A percentile compares a stretch with the other conserved stretches of the same genome.
Conservation (phyloP, 92 coral and sea anemone genomes). For the Epizoanthus scotinus region DNA sequence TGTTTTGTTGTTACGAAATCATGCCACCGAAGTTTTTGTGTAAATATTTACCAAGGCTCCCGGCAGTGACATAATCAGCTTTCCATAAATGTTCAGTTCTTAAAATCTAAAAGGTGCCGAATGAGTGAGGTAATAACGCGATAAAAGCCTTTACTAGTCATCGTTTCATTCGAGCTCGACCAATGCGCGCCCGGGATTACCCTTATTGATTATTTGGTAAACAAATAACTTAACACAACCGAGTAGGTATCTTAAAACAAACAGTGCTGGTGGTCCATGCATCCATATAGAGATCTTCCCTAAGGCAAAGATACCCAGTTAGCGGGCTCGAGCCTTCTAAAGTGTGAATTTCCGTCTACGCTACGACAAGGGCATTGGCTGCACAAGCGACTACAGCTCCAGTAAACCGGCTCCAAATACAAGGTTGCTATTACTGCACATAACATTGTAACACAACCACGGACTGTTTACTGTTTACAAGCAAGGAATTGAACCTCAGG, state of each 20-base stretch:
- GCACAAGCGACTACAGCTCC: not conserved
- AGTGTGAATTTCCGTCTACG: constrained; percentile 22
- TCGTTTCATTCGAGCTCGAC: constrained; percentile 3
- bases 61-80: constrained; percentile 28
- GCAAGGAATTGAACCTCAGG: not conserved
- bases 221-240: constrained; percentile 91
- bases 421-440: not conserved
- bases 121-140: constrained; percentile 26
- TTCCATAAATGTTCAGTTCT: constrained; percentile 22
- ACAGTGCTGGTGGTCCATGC: constrained; percentile 83
- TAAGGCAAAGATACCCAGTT: constrained; percentile 21
- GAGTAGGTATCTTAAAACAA: constrained; percentile 76
- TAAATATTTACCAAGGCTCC: constrained; percentile 40
- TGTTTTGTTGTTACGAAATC: constrained; percentile 25
- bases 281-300: constrained; percentile 32
- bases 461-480: not conserved
- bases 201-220: constrained; percentile 85
- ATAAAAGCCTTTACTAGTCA: constrained; percentile 41
- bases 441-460: not conserved
- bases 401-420: not conserved
- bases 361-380: not conserved
- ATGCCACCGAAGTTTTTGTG: constrained; percentile 22
- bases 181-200: constrained; percentile 67
- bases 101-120: constrained; percentile 42
- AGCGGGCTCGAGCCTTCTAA: constrained; percentile 10